Evolutionary conservation across 2,113 vertebrate genomes (phyloP), one percentile per base, ranked within the genome.

Genomic region (Phylloscopus whistleri): DNA sequence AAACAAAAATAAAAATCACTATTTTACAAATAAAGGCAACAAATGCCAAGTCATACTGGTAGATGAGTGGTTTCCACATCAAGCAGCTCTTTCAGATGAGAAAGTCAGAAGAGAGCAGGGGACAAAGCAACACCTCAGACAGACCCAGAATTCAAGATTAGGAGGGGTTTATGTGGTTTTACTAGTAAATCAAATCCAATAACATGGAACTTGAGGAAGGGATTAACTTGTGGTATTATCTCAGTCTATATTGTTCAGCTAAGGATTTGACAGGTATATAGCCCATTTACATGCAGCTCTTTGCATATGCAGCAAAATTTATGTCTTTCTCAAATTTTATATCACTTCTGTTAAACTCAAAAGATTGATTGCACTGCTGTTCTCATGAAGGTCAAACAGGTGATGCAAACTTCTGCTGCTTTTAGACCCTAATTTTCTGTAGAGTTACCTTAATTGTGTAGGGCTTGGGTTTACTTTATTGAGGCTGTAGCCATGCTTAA

Each of bases 231-330:
- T 60, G 53, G 41, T 84, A 82, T 91, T 89, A 87, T 75, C 84
- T 94, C 77, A 73, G 58, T 43, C 70, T 84, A 19, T 70, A 70
- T 6, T 53, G 90, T 83, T 90, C 87, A 88, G 82, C 67, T 92
- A 84, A 88, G 80, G 52, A 89, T 72, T 72, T 2, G 4, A 93
- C 83, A 92, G 55, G 49, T 90, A 93, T 86, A 73, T 70, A 85
- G 82, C 35, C n/a, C 90, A 88, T 93, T 76, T 95, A 87, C 82
- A 66, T 85, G 63, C 43, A 84, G 82, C 35, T 87, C 37, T 74
- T 91, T 95, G 75, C 87, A 90, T 84, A 81, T 46, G 68, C 48
- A 95, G 68, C 69, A 92, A 64, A 92, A 96, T 91, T 93, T 95
- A 95, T 80, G 46, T 62, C 63, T 72, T 93, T 48, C 23, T 95